A percentile compares a stretch with the other conserved stretches of the same genome.
phyloP scores from a whole-genome alignment of 1,140 invertebrate genomes.

The Lepidurus arcticus region DNA sequence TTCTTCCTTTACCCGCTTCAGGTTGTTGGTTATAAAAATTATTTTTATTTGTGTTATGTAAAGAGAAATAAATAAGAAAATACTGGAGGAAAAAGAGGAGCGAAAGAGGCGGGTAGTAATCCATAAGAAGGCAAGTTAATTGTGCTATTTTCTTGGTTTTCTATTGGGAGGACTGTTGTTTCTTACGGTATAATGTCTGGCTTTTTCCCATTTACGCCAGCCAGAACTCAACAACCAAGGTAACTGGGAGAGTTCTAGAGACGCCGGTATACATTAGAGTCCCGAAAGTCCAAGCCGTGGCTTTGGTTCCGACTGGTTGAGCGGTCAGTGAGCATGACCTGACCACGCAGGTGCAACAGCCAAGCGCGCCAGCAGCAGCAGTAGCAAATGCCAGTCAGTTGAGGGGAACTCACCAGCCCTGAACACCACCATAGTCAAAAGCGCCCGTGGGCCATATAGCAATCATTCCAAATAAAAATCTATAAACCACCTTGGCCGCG shows the following conservation, averaged over 20 bases:
- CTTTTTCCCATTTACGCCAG: slow-evolving; percentile 13
- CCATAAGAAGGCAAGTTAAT: too few species aligned
- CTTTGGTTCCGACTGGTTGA: slow-evolving; percentile 21
- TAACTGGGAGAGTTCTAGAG: not conserved
- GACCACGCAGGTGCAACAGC: slow-evolving; percentile 16
- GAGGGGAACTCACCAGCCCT: not conserved
- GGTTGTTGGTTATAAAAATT: too few species aligned
- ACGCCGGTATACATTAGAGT: too few species aligned
- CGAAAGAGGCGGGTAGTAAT: too few species aligned
- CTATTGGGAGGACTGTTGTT: not conserved
- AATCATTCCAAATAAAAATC: slow-evolving; percentile 9
- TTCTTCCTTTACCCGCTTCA: too few species aligned
- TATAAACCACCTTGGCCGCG: not conserved
- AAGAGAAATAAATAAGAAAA: too few species aligned
- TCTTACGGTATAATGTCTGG: slow-evolving; percentile 21
- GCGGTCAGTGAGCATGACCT: slow-evolving; percentile 17
- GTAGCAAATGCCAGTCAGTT: not conserved
- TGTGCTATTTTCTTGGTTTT: too few species aligned
- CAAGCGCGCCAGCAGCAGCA: not conserved
- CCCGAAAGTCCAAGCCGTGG: not conserved
- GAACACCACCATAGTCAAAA: not conserved
- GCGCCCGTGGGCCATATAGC: not conserved
- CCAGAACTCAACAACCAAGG: not conserved
- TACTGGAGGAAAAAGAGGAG: too few species aligned
- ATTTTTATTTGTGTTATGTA: too few species aligned